Base-by-base conservation (phyloP, 2,888 invertebrate genomes). In the Sesia apiformis region DNA sequence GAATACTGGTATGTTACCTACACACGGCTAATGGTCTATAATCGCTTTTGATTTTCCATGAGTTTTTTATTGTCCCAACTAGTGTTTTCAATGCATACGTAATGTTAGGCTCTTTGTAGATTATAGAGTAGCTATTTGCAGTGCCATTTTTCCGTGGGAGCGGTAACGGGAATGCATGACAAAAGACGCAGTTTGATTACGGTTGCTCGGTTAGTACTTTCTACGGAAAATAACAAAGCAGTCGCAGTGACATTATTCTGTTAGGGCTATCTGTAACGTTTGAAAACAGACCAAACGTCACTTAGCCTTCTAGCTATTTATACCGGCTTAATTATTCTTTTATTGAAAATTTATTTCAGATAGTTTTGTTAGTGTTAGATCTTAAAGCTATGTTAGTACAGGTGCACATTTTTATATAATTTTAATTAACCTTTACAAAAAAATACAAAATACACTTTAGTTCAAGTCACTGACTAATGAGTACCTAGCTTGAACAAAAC, bases 1-100 rank as follows among this genome's bases (percentile, higher is more conserved):
- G 60, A 51, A 54, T 49, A 46, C 49, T 23, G 7, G 46, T 23
- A 23, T 23, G 23, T 23, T 23, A 46, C 8, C 46, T 46, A 46
- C 46, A 46, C 5, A 53, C 41, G n/a, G 40, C 7, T 49, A 41
- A 60, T 68, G 63, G 61, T 64, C 66, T 63, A 63, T 65, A 60
- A 84, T 84, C 57, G 70, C 72, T 66, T 78, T 80, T 71, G 67
- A 76, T 84, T 85, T 81, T 83, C 81, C 76, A 79, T 72, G 74
- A 70, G 68, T 77, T 80, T 83, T 80, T 81, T 80, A 83, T 81
- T 82, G 82, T 82, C 71, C 73, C 70, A 72, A 72, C 76, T 71
- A 67, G 70, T 72, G 69, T 80, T 82, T 81, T 81, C 84, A 78
- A 69, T 80, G 76, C 76, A 80, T 86, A 50, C 39, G 40, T 52